phyloP scores from a whole-genome alignment of 2,888 invertebrate genomes.

The Scrobipalpa atriplicella region DNA sequence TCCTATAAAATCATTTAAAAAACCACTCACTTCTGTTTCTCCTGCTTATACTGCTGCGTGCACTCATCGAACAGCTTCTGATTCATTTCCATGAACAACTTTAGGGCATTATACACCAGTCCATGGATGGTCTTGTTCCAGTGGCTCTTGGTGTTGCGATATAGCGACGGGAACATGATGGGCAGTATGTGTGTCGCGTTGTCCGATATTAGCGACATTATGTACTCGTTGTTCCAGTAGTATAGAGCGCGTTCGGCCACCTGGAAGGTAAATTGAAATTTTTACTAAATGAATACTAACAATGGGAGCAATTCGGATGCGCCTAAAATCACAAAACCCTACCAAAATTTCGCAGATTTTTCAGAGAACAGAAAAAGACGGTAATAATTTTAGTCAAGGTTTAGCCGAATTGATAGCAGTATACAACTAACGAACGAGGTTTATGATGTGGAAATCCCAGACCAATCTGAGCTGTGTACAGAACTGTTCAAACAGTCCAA shows the following conservation, averaged over 20 bases:
- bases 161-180: constrained; percentile 99
- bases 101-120: constrained; percentile 99
- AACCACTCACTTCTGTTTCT: constrained; percentile 87
- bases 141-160: constrained; percentile 99
- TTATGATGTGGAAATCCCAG: too few relatives aligned
- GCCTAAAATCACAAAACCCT: too few relatives aligned
- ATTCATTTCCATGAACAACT: constrained; percentile 99
- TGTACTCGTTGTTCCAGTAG: constrained; percentile 99
- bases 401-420: too few relatives aligned
- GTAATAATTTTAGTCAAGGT: too few relatives aligned
- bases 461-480: too few relatives aligned
- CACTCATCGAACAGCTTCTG: constrained; percentile 99
- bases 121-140: constrained; percentile 99
- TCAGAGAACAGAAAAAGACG: too few relatives aligned
- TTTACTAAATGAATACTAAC: too few relatives aligned
- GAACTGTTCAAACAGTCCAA: too few relatives aligned
- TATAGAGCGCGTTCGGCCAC: constrained; percentile 99
- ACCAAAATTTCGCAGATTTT: too few relatives aligned
- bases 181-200: constrained; percentile 99
- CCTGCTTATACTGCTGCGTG: constrained; percentile 96
- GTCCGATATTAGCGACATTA: constrained; percentile 99
- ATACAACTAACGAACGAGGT: too few relatives aligned
- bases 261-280: constrained; percentile 67
- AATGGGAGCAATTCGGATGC: too few relatives aligned
- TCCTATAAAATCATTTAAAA: neutral